Conservation (phyloP, 2,113 vertebrate species). For the Lagopus leucura region DNA sequence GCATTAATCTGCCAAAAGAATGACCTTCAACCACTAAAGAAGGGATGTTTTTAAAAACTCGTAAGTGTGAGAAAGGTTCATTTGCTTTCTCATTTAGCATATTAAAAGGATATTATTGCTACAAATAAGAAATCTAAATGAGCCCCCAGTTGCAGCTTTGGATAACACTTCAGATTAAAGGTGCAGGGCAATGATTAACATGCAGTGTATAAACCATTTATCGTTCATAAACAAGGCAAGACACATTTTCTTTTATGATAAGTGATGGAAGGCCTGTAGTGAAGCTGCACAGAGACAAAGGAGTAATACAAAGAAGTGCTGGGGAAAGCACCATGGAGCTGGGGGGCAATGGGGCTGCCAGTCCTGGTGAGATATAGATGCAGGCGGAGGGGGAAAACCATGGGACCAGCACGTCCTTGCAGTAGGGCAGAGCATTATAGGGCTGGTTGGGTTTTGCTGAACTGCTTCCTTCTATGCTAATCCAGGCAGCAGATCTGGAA, state of each 20-base stretch:
- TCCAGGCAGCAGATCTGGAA: not conserved
- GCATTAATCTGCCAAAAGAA: slow-evolving; percentile 58
- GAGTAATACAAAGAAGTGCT: fast-evolving
- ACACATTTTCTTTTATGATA: not conserved
- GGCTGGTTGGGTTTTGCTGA: not conserved
- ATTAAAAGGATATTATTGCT: slow-evolving; percentile 79
- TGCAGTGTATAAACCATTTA: not conserved
- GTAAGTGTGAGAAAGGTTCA: slow-evolving; percentile 49
- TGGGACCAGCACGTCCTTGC: not conserved
- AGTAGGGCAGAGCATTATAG: not conserved
- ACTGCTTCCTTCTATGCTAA: not conserved
- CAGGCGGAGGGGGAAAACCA: not conserved
- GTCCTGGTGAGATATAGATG: not conserved
- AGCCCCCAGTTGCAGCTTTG: slow-evolving; percentile 57
- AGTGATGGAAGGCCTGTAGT: not conserved
- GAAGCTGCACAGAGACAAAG: not conserved
- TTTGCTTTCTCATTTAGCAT: slow-evolving; percentile 74
- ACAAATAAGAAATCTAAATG: slow-evolving; percentile 77
- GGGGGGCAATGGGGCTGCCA: not conserved
- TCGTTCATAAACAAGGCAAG: slow-evolving; percentile 47
- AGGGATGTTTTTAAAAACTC: slow-evolving; percentile 62
- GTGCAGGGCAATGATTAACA: slow-evolving; percentile 60
- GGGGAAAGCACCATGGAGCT: fast-evolving
- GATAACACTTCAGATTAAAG: slow-evolving; percentile 70
- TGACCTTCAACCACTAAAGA: slow-evolving; percentile 69